Conservation (phyloP, 30 jellyfish, hydroid and myxozoan species). For the Calvadosia cruxmelitensis region DNA sequence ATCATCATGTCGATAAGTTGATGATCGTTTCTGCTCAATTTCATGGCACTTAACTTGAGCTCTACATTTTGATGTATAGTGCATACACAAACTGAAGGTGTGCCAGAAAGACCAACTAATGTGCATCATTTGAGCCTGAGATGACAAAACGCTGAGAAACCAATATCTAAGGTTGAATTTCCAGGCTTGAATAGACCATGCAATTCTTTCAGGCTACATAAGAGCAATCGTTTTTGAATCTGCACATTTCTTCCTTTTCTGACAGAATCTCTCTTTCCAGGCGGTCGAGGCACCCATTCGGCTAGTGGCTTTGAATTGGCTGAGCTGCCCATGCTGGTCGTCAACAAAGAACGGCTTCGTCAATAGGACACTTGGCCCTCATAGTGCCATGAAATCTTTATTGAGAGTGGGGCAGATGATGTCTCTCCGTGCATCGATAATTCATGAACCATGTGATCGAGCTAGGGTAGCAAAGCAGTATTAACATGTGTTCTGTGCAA, state of each 20-base stretch:
- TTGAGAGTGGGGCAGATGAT: too few relatives aligned
- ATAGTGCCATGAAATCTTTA: too few relatives aligned
- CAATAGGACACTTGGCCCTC: too few relatives aligned
- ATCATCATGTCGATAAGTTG: background rate
- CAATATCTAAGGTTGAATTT: constrained; percentile 24
- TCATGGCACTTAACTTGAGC: background rate
- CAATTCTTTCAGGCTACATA: constrained; percentile 41
- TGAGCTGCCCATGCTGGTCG: too few relatives aligned
- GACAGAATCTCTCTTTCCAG: constrained; percentile 37
- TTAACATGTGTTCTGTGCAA: too few relatives aligned
- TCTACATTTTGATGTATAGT: constrained; percentile 34
- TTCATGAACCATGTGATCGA: too few relatives aligned
- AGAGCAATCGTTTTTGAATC: constrained; percentile 23
- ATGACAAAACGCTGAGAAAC: constrained; percentile 37
- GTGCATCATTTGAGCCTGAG: constrained; percentile 56
- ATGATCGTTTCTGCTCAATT: background rate
- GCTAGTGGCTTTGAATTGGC: too few relatives aligned
- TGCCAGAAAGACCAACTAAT: constrained; percentile 36
- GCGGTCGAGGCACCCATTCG: too few relatives aligned
- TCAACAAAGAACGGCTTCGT: too few relatives aligned
- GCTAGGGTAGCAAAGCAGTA: too few relatives aligned
- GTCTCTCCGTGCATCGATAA: too few relatives aligned
- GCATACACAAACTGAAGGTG: constrained; percentile 71
- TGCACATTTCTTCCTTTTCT: constrained; percentile 26
- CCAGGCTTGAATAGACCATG: constrained; percentile 17